Percentiles rank a stretch among this genome's conserved stretches.
Evolutionary conservation across 2,888 invertebrate species (phyloP).

Genomic region (Melanchra persicariae): DNA sequence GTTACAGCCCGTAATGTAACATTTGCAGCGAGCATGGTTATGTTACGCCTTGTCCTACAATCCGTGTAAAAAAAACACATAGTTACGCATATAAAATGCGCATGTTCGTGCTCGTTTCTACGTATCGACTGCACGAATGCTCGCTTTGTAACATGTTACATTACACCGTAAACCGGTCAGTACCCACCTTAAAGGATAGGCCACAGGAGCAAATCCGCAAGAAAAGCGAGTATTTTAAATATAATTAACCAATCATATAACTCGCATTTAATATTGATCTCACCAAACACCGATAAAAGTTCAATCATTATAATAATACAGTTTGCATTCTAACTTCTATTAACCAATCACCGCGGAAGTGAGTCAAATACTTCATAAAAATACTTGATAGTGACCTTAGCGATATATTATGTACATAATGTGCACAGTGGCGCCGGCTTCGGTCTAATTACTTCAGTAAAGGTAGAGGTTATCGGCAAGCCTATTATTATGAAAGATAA

Average conservation of each 20-base stretch:
- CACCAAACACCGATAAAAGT: constrained; percentile 18
- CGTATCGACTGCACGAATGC: too few species aligned
- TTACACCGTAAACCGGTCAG: too few species aligned
- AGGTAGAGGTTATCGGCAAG: constrained; percentile 39
- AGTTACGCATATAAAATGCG: too few species aligned
- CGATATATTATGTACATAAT: constrained; percentile 31
- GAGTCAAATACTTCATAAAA: constrained; percentile 30
- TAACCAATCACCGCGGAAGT: constrained; percentile 29
- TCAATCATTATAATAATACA: not conserved
- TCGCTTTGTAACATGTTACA: too few species aligned
- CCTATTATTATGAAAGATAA: constrained; percentile 32
- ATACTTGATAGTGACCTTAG: constrained; percentile 43
- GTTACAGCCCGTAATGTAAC: too few species aligned
- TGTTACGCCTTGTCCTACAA: too few species aligned
- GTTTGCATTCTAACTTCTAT: not conserved
- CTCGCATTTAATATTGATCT: not conserved
- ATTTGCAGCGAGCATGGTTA: too few species aligned
- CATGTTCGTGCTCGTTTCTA: too few species aligned
- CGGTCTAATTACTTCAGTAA: constrained; percentile 43
- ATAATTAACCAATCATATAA: not conserved
- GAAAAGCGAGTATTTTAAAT: not conserved
- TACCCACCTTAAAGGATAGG: too few species aligned
- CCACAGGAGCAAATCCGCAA: not conserved
- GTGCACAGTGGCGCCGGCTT: constrained; percentile 21
- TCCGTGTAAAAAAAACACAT: too few species aligned